Evolutionary conservation across 2,888 invertebrate species (phyloP).

Genomic region (Xylota segnis): DNA sequence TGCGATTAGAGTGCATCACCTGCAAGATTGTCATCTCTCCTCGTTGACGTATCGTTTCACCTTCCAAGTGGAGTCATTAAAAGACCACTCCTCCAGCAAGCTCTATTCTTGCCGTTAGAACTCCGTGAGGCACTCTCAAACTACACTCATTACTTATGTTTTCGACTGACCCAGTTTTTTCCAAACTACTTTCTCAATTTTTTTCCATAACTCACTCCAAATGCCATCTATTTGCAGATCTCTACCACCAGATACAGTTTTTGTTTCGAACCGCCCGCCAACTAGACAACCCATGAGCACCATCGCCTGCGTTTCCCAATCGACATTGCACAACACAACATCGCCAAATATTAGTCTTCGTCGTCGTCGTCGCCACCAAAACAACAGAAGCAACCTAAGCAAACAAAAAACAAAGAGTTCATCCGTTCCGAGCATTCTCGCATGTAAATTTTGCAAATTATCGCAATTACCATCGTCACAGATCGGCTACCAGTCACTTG

Average conservation of each 20-base stretch:
- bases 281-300: constrained; percentile 19
- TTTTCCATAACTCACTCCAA: background rate
- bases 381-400: background rate
- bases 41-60: too few species aligned
- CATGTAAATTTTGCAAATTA: constrained; percentile 38
- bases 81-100: too few species aligned
- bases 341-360: constrained; percentile 5
- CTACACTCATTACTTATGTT: background rate
- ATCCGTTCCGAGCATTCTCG: constrained; percentile 23
- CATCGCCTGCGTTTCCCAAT: constrained; percentile 4
- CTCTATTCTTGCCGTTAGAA: background rate
- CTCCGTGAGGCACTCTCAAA: background rate
- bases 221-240: constrained; percentile 38
- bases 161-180: background rate
- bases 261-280: background rate
- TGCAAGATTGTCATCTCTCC: too few species aligned
- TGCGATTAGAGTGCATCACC: too few species aligned
- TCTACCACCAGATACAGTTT: background rate
- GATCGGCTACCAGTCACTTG: constrained; percentile 6
- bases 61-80: too few species aligned
- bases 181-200: background rate
- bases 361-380: constrained; percentile 9
- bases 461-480: constrained; percentile 27
- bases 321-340: constrained; percentile 37
- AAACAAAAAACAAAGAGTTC: constrained; percentile 23